Evolutionary conservation across 2,797 vertebrate genomes (phyloP).

Genomic region (Microchirus variegatus): DNA sequence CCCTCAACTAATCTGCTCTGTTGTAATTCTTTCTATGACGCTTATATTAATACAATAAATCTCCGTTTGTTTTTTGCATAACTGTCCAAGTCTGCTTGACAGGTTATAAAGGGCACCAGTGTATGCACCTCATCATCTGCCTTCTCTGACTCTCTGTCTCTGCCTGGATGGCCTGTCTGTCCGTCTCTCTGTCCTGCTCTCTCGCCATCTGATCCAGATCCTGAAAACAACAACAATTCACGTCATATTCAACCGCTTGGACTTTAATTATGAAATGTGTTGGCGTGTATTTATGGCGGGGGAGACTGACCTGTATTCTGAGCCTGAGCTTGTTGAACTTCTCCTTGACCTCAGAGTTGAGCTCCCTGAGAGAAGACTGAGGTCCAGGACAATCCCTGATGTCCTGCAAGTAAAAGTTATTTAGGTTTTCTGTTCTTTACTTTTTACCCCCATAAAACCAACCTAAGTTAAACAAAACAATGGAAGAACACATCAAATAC

Average conservation of each 20-base stretch:
- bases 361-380: slow-evolving; percentile 82
- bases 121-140: slow-evolving; percentile 90
- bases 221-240: slow-evolving; percentile 64
- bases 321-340: slow-evolving; percentile 87
- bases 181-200: slow-evolving; percentile 92
- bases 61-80: too few relatives aligned
- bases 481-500: neutral
- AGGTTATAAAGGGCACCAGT: too few relatives aligned
- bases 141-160: slow-evolving; percentile 92
- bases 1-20: neutral
- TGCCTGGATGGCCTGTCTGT: slow-evolving; percentile 84
- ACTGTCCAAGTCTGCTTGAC: too few relatives aligned
- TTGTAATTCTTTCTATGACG: too few relatives aligned
- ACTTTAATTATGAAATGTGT: neutral
- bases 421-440: neutral
- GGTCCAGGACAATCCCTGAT: slow-evolving; percentile 90
- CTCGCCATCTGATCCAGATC: slow-evolving; percentile 92
- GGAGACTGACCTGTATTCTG: slow-evolving; percentile 88
- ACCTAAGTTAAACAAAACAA: neutral
- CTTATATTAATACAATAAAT: too few relatives aligned
- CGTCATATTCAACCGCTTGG: neutral
- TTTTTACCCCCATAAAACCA: neutral
- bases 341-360: slow-evolving; percentile 90
- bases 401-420: slow-evolving; percentile 69
- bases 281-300: neutral